Evolutionary conservation across 2,113 vertebrate genomes (phyloP).

Genomic region (Anas platyrhynchos): DNA sequence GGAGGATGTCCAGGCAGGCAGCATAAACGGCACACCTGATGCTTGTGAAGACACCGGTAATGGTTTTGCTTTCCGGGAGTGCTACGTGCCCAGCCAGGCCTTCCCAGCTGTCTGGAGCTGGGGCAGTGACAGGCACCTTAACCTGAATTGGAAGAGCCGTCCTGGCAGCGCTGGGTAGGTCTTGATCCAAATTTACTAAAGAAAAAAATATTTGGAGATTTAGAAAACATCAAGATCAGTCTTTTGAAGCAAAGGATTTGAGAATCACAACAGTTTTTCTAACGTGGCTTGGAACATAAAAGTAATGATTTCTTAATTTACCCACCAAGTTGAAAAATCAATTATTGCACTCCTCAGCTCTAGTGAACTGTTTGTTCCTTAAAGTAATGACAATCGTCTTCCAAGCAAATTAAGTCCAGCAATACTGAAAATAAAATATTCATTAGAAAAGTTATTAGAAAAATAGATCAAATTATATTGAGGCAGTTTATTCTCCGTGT

Average conservation of each 20-base stretch:
- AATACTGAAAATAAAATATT: constrained; percentile 71
- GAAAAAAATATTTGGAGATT: background rate
- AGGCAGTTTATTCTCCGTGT: constrained; percentile 41
- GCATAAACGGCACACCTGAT: background rate
- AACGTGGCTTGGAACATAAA: background rate
- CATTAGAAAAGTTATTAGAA: constrained; percentile 70
- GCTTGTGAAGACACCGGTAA: background rate
- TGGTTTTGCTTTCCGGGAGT: background rate
- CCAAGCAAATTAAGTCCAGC: constrained; percentile 59
- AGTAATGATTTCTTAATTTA: constrained; percentile 36
- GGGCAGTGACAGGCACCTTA: background rate
- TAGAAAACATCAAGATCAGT: background rate
- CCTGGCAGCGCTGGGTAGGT: background rate
- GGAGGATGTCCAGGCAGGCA: background rate
- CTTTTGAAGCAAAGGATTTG: background rate
- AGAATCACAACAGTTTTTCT: background rate
- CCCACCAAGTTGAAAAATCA: constrained; percentile 38
- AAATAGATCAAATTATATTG: constrained; percentile 70
- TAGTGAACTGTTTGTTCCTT: constrained; percentile 52
- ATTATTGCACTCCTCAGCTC: constrained; percentile 28
- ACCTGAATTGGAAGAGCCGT: background rate
- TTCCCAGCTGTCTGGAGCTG: background rate
- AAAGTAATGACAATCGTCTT: constrained; percentile 51
- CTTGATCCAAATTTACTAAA: background rate
- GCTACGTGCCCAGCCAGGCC: background rate